Evolutionary conservation across 2,797 vertebrate species (phyloP).

Genomic region (Acanthurus lineatus): DNA sequence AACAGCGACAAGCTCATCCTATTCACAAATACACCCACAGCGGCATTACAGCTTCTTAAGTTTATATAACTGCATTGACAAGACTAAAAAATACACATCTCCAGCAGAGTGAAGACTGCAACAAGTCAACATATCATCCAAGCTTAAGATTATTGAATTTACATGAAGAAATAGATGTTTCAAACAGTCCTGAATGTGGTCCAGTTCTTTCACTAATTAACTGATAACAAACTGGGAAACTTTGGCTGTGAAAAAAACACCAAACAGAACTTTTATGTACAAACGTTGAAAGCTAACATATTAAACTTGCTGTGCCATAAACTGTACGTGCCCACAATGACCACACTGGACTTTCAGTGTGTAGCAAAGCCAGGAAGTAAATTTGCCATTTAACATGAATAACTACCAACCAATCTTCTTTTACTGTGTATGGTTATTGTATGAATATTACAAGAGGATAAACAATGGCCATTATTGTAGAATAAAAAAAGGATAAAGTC

Average conservation of each 20-base stretch:
- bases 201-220: not conserved
- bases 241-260: not conserved
- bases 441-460: no score
- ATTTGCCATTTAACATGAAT: no score
- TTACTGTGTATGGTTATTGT: no score
- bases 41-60: constrained; percentile 42
- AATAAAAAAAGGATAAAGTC: no score
- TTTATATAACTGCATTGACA: constrained; percentile 37
- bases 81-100: constrained; percentile 12
- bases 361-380: no score
- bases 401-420: no score
- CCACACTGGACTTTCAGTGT: no score
- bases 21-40: constrained; percentile 50
- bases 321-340: no score
- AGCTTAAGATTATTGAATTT: constrained; percentile 25
- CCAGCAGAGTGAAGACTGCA: not conserved
- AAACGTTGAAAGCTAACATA: not conserved
- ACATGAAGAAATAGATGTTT: not conserved
- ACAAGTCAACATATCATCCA: not conserved
- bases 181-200: not conserved
- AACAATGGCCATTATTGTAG: no score
- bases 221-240: not conserved
- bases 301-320: no score
- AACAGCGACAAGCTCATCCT: constrained; percentile 44
- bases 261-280: not conserved